phyloP scores from a whole-genome alignment of 2,888 invertebrate species.

The Diarsia dahlii region DNA sequence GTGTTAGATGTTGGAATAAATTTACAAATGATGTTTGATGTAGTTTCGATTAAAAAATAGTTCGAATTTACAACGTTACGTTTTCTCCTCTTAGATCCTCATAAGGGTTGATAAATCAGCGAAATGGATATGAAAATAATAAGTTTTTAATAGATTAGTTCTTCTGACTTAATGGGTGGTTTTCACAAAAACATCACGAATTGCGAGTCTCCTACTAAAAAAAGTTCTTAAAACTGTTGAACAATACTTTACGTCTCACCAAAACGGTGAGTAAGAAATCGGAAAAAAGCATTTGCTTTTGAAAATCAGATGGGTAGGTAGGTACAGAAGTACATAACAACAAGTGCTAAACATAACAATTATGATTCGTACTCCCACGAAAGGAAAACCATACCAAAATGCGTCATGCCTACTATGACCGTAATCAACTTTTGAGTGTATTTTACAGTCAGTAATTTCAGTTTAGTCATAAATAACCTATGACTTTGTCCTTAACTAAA shows the following conservation, averaged over 20 bases:
- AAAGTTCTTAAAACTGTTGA: no score
- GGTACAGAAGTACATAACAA: neutral
- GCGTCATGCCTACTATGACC: constrained; percentile 12
- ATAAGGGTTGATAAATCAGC: neutral
- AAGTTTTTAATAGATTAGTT: neutral
- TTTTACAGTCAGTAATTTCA: constrained; percentile 21
- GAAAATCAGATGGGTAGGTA: no score
- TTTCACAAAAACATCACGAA: neutral
- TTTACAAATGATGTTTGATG: neutral
- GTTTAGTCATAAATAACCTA: constrained; percentile 12
- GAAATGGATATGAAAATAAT: neutral
- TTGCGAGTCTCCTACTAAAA: no score
- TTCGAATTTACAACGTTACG: neutral
- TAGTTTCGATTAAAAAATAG: neutral
- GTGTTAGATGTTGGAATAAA: neutral
- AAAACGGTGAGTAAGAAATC: no score
- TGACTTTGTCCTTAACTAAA: constrained; percentile 21
- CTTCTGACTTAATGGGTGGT: neutral
- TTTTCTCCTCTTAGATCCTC: neutral
- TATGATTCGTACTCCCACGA: neutral
- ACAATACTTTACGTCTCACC: no score
- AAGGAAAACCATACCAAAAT: constrained; percentile 18
- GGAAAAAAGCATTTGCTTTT: no score
- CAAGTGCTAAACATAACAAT: neutral
- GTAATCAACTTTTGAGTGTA: constrained; percentile 7